Evolutionary conservation across 2,797 vertebrate species (phyloP).

Genomic region (Pipistrellus pipistrellus): DNA sequence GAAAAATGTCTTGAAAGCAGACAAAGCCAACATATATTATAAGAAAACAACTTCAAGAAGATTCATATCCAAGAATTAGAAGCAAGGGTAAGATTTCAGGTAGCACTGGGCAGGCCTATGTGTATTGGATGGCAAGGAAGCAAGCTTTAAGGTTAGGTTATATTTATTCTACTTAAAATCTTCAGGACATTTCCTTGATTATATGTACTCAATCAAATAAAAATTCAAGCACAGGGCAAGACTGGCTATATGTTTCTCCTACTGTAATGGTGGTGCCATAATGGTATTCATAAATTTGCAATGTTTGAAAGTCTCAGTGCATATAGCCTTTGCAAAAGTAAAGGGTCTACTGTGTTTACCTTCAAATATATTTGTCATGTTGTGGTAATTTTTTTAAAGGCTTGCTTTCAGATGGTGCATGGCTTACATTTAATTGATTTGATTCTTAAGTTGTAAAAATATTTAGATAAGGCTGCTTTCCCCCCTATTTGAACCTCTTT

Average conservation of each 20-base stretch:
- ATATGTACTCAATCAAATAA: neutral
- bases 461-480: slow-evolving; percentile 26
- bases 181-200: slow-evolving; percentile 19
- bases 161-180: slow-evolving; percentile 54
- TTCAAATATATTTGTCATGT: slow-evolving; percentile 33
- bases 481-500: neutral
- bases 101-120: neutral
- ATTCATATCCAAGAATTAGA: neutral
- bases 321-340: neutral
- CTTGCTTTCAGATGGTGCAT: slow-evolving; percentile 7
- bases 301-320: neutral
- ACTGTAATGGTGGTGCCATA: neutral
- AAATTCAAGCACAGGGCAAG: neutral
- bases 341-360: neutral
- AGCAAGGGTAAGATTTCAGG: neutral
- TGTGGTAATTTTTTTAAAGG: neutral
- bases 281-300: slow-evolving; percentile 25
- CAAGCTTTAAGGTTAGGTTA: slow-evolving; percentile 7
- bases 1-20: neutral
- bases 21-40: neutral
- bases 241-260: slow-evolving; percentile 4
- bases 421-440: slow-evolving; percentile 31
- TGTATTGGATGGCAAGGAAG: neutral
- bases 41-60: neutral
- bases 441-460: neutral